These are phyloP conservation scores for Strigamia maritima DNA, from an alignment of 2,888 invertebrate species.

Conservation along the genomic window DNA sequence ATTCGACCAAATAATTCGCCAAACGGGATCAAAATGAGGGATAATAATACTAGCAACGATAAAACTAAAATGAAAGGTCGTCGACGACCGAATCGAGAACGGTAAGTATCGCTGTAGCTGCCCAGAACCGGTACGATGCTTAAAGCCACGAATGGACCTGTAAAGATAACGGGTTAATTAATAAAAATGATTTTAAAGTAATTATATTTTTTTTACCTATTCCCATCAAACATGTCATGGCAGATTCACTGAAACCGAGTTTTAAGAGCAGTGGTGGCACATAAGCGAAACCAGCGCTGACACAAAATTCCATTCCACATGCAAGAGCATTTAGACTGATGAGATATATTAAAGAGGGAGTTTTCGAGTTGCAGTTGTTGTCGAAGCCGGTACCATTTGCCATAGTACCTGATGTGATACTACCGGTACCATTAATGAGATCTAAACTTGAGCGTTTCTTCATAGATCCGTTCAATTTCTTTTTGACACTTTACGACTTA, in stretches of 20 bases:
- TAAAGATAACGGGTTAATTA: slow-evolving; percentile 25
- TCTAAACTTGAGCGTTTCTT: neutral
- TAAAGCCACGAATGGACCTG: slow-evolving; percentile 51
- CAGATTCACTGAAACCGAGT: slow-evolving; percentile 53
- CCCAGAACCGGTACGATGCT: slow-evolving; percentile 54
- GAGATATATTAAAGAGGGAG: slow-evolving; percentile 33
- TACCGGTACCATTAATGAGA: neutral
- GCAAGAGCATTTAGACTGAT: slow-evolving; percentile 52
- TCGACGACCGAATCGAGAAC: slow-evolving; percentile 51
- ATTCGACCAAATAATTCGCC: slow-evolving; percentile 45
- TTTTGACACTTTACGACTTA: neutral
- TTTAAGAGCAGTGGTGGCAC: slow-evolving; percentile 56
- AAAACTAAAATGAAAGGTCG: slow-evolving; percentile 55
- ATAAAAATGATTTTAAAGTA: neutral
- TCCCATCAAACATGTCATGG: slow-evolving; percentile 54
- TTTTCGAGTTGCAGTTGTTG: neutral
- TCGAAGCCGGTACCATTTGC: neutral
- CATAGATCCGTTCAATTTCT: neutral
- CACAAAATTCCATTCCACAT: slow-evolving; percentile 55
- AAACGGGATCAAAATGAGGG: slow-evolving; percentile 53
- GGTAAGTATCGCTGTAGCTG: slow-evolving; percentile 53
- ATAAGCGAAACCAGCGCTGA: slow-evolving; percentile 56
- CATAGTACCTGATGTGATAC: neutral
- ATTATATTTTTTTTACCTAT: slow-evolving; percentile 47
- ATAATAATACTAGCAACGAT: slow-evolving; percentile 50